Percentiles rank a stretch among this genome's conserved stretches.
Conservation (phyloP, 2,888 invertebrate genomes). For the Anoncus sp. region DNA sequence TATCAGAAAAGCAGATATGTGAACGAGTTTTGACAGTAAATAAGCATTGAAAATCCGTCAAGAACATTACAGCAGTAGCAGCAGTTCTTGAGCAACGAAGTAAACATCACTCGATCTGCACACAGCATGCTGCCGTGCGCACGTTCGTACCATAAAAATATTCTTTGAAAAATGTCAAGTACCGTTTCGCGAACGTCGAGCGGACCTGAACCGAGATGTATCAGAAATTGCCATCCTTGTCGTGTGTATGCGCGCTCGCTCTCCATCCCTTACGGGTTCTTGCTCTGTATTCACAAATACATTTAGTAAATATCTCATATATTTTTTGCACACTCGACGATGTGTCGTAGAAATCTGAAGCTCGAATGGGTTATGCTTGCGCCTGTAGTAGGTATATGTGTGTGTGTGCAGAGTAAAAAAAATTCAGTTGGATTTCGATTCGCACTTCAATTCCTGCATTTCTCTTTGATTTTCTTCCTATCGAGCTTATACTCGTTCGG, state of each 20-base stretch:
- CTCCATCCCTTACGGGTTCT: slow-evolving; percentile 14
- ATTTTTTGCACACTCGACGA: not conserved
- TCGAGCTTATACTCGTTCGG: slow-evolving; percentile 16
- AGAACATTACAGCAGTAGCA: not conserved
- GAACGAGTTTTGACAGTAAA: not conserved
- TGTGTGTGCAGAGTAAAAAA: not conserved
- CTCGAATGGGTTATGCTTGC: slow-evolving; percentile 1
- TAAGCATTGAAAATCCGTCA: slow-evolving; percentile 35
- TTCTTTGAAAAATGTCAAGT: slow-evolving; percentile 39
- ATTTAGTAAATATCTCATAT: slow-evolving; percentile 23
- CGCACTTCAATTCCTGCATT: slow-evolving; percentile 39
- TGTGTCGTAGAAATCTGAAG: slow-evolving; percentile 6
- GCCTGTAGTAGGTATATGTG: not conserved
- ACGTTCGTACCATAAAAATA: slow-evolving; percentile 12
- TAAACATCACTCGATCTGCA: slow-evolving; percentile 46
- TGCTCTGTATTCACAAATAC: slow-evolving; percentile 16
- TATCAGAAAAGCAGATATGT: too few species aligned
- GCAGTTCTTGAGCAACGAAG: slow-evolving; percentile 25
- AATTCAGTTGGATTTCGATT: slow-evolving; percentile 30
- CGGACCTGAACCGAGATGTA: slow-evolving; percentile 36
- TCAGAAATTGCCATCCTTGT: slow-evolving; percentile 39
- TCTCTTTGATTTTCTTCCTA: slow-evolving; percentile 22
- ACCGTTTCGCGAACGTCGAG: slow-evolving; percentile 21
- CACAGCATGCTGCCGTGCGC: slow-evolving; percentile 14
- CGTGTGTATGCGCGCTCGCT: not conserved